A percentile compares a stretch with the other conserved stretches of the same genome.
Conservation (phyloP, 2,797 vertebrate genomes). For the Sardinella longiceps region DNA sequence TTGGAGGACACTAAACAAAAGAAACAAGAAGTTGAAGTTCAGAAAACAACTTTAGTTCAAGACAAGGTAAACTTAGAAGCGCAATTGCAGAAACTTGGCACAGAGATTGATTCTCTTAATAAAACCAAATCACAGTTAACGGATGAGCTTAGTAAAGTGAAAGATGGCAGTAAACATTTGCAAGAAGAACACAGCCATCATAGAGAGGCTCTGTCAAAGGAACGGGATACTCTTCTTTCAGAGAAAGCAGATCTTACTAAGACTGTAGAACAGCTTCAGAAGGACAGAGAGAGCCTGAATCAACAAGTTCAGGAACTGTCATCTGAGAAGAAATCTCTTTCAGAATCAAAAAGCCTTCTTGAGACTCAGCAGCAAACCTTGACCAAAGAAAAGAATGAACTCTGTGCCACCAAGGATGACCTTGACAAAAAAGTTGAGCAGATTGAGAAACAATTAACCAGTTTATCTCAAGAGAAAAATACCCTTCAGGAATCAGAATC, state of each 20-base stretch:
- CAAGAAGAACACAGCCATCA: conserved; percentile 70
- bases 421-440: conserved; percentile 71
- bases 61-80: conserved; percentile 69
- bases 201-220: conserved; percentile 68
- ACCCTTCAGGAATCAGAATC: conserved; percentile 64
- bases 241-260: conserved; percentile 66
- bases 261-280: conserved; percentile 62
- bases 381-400: conserved; percentile 67
- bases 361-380: conserved; percentile 69
- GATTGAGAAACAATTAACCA: conserved; percentile 67
- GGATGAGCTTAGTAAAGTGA: conserved; percentile 71
- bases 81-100: conserved; percentile 70
- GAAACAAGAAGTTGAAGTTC: conserved; percentile 64
- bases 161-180: conserved; percentile 58
- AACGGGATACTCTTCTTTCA: conserved; percentile 63
- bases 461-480: conserved; percentile 69
- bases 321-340: conserved; percentile 66
- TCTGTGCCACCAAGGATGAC: conserved; percentile 63
- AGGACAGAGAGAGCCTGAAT: conserved; percentile 67
- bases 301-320: conserved; percentile 66
- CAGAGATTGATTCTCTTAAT: conserved; percentile 69
- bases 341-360: conserved; percentile 69
- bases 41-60: conserved; percentile 62
- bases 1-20: conserved; percentile 74
- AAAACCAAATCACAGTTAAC: conserved; percentile 70